A percentile compares a stretch with the other conserved stretches of the same genome.
These are phyloP conservation scores for Tetraneura akinire DNA, from an alignment of 1,140 invertebrate species.

Conservation along the genomic window DNA sequence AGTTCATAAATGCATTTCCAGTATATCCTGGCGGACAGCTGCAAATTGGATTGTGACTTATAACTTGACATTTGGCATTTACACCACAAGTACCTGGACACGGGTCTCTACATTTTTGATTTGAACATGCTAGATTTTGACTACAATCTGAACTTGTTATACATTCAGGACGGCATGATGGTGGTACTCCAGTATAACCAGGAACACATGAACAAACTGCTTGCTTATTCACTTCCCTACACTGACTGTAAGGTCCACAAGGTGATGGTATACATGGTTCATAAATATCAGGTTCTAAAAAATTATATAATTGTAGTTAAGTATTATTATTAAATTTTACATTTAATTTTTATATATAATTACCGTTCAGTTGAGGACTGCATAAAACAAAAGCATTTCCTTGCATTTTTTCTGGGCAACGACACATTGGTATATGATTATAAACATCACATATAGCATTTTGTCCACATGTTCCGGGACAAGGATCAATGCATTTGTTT, in stretches of 20 bases:
- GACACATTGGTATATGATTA: slow-evolving; percentile 72
- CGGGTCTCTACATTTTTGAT: slow-evolving; percentile 64
- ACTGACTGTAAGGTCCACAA: slow-evolving; percentile 73
- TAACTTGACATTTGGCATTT: slow-evolving; percentile 68
- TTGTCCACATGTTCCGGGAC: slow-evolving; percentile 68
- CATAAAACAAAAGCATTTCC: slow-evolving; percentile 59
- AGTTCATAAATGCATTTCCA: slow-evolving; percentile 74
- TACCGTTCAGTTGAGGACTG: slow-evolving; percentile 59
- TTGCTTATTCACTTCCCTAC: slow-evolving; percentile 63
- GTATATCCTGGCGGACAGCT: slow-evolving; percentile 68
- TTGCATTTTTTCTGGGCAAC: slow-evolving; percentile 64
- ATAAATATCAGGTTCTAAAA: slow-evolving; percentile 59
- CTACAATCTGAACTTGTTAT: slow-evolving; percentile 62
- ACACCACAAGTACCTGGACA: slow-evolving; percentile 64
- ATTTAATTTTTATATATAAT: slow-evolving; percentile 52
- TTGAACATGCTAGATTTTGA: slow-evolving; percentile 62
- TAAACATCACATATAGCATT: slow-evolving; percentile 70
- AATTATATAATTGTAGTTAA: background rate
- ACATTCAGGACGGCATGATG: slow-evolving; percentile 63
- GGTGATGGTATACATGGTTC: slow-evolving; percentile 65
- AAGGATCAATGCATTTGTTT: slow-evolving; percentile 73
- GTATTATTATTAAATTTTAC: background rate
- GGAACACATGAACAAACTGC: slow-evolving; percentile 64
- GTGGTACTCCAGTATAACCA: slow-evolving; percentile 60
- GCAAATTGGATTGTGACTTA: slow-evolving; percentile 69